phyloP scores from a whole-genome alignment of 2,113 vertebrate species.

The Sylvicapra grimmia region DNA sequence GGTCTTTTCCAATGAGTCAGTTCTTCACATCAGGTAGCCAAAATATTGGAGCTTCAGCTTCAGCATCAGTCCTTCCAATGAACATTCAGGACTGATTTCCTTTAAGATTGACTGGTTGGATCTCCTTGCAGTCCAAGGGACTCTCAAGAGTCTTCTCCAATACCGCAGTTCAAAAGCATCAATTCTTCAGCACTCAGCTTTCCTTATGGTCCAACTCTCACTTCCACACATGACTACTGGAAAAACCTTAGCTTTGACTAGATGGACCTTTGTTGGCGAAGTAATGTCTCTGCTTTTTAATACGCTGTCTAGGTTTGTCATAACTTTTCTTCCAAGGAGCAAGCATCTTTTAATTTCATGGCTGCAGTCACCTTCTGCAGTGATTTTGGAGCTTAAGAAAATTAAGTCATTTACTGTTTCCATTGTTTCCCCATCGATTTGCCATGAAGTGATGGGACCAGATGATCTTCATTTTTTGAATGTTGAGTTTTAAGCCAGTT shows the following conservation, averaged over 20 bases:
- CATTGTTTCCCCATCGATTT: neutral
- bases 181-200: fast-evolving
- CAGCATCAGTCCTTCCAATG: neutral
- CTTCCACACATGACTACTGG: neutral
- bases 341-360: neutral
- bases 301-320: neutral
- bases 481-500: neutral
- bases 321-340: neutral
- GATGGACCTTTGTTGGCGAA: neutral
- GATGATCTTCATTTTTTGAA: neutral
- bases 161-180: neutral
- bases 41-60: neutral
- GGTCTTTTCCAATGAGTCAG: neutral
- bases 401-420: neutral
- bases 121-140: neutral
- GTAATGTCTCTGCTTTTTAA: neutral
- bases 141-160: neutral
- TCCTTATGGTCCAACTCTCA: neutral
- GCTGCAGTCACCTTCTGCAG: neutral
- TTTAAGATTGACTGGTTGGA: neutral
- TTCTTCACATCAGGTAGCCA: neutral
- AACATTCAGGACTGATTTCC: neutral
- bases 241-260: neutral
- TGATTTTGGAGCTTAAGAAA: neutral
- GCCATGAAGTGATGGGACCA: neutral